Evolutionary conservation across 2,888 invertebrate genomes (phyloP).

Genomic region (Tubulanus polymorphus): DNA sequence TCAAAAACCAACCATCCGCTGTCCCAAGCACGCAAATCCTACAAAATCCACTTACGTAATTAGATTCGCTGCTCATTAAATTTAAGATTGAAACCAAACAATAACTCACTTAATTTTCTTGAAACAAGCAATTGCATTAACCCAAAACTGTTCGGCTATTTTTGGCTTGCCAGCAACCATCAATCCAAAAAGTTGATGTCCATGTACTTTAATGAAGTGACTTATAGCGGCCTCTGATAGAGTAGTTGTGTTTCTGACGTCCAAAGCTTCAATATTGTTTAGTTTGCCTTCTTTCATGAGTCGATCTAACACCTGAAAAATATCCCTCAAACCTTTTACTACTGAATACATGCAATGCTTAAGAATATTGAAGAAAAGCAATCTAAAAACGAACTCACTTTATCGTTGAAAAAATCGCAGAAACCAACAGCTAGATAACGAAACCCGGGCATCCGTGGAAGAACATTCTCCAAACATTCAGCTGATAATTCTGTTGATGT

Average conservation of each 20-base stretch:
- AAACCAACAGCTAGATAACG: constrained; percentile 89
- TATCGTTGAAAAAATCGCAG: constrained; percentile 95
- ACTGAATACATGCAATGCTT: too few relatives aligned
- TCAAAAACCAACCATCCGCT: constrained; percentile 89
- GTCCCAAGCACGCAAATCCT: constrained; percentile 98
- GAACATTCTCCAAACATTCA: constrained; percentile 88
- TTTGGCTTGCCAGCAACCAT: constrained; percentile 93
- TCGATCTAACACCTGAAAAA: constrained; percentile 70
- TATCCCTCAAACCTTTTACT: too few relatives aligned
- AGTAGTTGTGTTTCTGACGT: constrained; percentile 93
- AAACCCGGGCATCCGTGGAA: constrained; percentile 75
- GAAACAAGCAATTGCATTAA: constrained; percentile 85
- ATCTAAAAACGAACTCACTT: constrained; percentile 56
- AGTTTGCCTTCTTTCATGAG: constrained; percentile 80
- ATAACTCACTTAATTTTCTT: constrained; percentile 77
- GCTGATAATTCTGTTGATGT: constrained; percentile 94
- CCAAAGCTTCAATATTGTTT: constrained; percentile 77
- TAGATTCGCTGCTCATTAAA: not conserved
- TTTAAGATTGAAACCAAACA: not conserved
- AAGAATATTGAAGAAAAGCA: not conserved
- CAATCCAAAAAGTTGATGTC: constrained; percentile 82
- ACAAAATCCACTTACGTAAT: constrained; percentile 18
- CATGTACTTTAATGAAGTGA: constrained; percentile 86
- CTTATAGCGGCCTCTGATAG: constrained; percentile 87
- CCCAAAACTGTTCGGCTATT: constrained; percentile 97